These are phyloP conservation scores for Nephotettix cincticeps DNA, from an alignment of 1,140 invertebrate species.

Conservation along the genomic window DNA sequence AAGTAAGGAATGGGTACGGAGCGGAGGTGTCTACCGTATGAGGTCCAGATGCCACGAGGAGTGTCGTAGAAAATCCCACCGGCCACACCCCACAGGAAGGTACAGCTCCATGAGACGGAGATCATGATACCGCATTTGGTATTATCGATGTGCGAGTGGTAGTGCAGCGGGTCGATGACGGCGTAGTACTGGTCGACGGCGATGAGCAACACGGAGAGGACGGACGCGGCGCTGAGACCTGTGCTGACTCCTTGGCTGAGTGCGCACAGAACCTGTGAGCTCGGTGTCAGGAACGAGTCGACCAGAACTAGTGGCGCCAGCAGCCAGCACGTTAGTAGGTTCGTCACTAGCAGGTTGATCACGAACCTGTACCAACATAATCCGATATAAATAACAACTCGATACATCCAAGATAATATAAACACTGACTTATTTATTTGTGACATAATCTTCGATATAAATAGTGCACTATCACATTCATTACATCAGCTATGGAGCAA, in stretches of 20 bases:
- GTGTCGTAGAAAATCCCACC: constrained; percentile 44
- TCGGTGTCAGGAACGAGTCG: constrained; percentile 43
- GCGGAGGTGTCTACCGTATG: neutral
- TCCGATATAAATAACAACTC: too few relatives aligned
- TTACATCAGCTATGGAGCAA: too few relatives aligned
- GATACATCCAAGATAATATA: too few relatives aligned
- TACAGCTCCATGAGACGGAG: constrained; percentile 62
- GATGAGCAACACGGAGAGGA: constrained; percentile 75
- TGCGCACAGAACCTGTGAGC: constrained; percentile 46
- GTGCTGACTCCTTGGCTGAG: constrained; percentile 54
- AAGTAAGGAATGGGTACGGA: neutral
- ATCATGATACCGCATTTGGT: constrained; percentile 69
- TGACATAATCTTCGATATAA: too few relatives aligned
- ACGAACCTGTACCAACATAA: too few relatives aligned
- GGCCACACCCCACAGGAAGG: constrained; percentile 56
- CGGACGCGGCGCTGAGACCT: constrained; percentile 55
- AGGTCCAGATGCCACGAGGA: constrained; percentile 1
- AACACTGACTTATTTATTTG: too few relatives aligned
- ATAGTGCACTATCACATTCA: too few relatives aligned
- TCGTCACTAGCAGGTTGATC: constrained; percentile 65
- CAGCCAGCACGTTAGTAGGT: constrained; percentile 60
- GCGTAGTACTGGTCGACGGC: constrained; percentile 85
- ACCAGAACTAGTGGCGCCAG: constrained; percentile 59
- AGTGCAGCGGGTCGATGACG: constrained; percentile 82
- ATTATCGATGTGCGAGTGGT: constrained; percentile 74